Conservation (phyloP, 1,140 invertebrate species). For the Plectrocnemia conspersa region DNA sequence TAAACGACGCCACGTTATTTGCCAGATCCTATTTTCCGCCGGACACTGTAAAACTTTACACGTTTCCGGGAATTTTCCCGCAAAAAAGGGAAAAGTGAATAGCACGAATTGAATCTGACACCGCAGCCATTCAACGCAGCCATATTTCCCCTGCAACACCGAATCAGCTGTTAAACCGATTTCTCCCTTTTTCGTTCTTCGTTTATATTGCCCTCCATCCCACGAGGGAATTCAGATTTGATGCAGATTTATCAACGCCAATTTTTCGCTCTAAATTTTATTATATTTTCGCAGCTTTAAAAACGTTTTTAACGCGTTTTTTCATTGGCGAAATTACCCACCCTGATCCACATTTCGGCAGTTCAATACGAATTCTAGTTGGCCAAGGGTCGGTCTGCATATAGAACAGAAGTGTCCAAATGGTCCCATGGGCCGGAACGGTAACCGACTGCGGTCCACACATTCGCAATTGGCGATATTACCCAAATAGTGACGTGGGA, state of each 20-base stretch:
- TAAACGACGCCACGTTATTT: slow-evolving; percentile 14
- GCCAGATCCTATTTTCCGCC: slow-evolving; percentile 18
- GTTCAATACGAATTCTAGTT: slow-evolving; percentile 14
- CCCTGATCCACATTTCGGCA: too few relatives aligned
- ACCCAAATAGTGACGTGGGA: slow-evolving; percentile 12
- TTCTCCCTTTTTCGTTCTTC: slow-evolving; percentile 7
- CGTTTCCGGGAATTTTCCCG: slow-evolving; percentile 8
- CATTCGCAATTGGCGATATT: slow-evolving; percentile 5
- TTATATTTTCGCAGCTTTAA: too few relatives aligned
- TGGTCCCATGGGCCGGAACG: slow-evolving; percentile 12
- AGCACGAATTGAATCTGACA: slow-evolving; percentile 27
- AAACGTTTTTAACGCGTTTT: too few relatives aligned
- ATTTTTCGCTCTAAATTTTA: too few relatives aligned
- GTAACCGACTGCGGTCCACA: slow-evolving; percentile 1
- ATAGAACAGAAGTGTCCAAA: slow-evolving; percentile 18
- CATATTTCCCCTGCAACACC: slow-evolving; percentile 14
- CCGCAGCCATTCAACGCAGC: slow-evolving; percentile 18
- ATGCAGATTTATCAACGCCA: too few relatives aligned
- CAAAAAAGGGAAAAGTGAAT: slow-evolving; percentile 6
- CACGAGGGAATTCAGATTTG: too few relatives aligned
- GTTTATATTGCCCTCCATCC: too few relatives aligned
- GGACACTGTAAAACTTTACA: slow-evolving; percentile 25
- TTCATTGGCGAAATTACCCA: too few relatives aligned
- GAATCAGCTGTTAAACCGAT: slow-evolving; percentile 21
- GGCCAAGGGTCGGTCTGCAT: slow-evolving; percentile 16